Base-by-base conservation (phyloP, 2,888 invertebrate genomes). In the Subacronicta megacephala region DNA sequence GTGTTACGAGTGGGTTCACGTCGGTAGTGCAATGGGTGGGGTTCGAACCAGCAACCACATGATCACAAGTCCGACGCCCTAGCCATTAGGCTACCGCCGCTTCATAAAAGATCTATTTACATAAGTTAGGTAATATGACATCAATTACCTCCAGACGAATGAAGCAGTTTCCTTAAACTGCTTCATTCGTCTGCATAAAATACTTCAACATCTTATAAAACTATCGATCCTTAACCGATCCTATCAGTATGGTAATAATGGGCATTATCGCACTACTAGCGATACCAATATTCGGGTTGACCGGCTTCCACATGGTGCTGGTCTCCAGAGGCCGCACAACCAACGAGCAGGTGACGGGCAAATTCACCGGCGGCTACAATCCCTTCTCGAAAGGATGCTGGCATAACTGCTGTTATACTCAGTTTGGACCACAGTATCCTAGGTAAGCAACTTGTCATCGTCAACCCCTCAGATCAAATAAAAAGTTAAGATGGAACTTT, bases 331-430 rank as follows among this genome's bases (percentile, higher is more conserved):
- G 99, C 35, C 96, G 99, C 72, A 99, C 99, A 55, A 99, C 99
- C 71, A 99, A 99, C 94, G 99, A 99, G 94, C 99, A 99, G 95
- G 99, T 99, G 64, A 99, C 99, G 13, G 99, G 99, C 56, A 99
- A 99, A 95, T 99, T 99, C 95, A 98, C 99, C 84, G 99, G 99
- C 52, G 99, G 99, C 35, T 99, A 98, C 92, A 99, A 99, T 95
- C 99, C 99, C 51, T 99, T 99, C 95, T 99, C 98, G 4, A 95
- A 97, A 83, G 99, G 99, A 26, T 99, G 99, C 90, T 97, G 97
- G 96, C 96, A 97, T 84, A 99, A 99, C 92, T 99, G 99, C 93
- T 98, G 98, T 89, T 98, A 98, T 87, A 97, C 98, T 66, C 97
- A 99, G 83, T 99, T 98, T 90, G 99, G 99, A 72, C 99, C 99